Base-by-base conservation (phyloP, 1,140 invertebrate genomes). In the Cheumatopsyche charites region DNA sequence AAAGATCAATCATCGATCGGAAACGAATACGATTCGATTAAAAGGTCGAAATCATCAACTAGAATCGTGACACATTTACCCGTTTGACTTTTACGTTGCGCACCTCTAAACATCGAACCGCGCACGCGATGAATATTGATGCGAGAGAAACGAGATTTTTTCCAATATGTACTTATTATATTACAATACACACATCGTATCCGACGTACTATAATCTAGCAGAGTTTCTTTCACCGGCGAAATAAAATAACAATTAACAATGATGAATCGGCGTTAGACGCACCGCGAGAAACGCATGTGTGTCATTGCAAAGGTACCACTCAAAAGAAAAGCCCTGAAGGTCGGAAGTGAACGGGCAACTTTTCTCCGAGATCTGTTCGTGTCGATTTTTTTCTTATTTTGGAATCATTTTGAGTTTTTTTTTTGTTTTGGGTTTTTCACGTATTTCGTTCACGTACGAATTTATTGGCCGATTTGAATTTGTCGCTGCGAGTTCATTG, bases 1-100 rank as follows among this genome's bases (percentile, higher is more conserved):
- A n/a, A n/a, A n/a, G n/a, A n/a, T n/a, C n/a, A n/a, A n/a, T n/a
- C n/a, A n/a, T n/a, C n/a, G n/a, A n/a, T n/a, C n/a, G n/a, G n/a
- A n/a, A n/a, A n/a, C n/a, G n/a, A n/a, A n/a, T n/a, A n/a, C n/a
- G n/a, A 36, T 36, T 36, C 29, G 9, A 52, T 17, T 52, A 17
- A 52, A 47, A 52, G 47, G 47, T 52, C 47, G 47, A 17, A 52
- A 52, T 52, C 47, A 25, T 58, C 13, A 25, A 9, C 29, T 3
- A 36, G 29, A 52, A 23, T 58, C 55, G 55, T 26, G 55, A 58
- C 55, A 58, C 55, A 58, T 58, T 58, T 58, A 25, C 55, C 55
- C 19, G n/a, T 13, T 58, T 55, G 49, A 55, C 17, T 19, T 23
- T 61, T 52, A 52, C 23, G 55, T 19, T 5, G 12, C 11, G 55